These are phyloP conservation scores for Ptilorrhoa leucosticta DNA, from an alignment of 2,113 vertebrate species.

Conservation along the genomic window DNA sequence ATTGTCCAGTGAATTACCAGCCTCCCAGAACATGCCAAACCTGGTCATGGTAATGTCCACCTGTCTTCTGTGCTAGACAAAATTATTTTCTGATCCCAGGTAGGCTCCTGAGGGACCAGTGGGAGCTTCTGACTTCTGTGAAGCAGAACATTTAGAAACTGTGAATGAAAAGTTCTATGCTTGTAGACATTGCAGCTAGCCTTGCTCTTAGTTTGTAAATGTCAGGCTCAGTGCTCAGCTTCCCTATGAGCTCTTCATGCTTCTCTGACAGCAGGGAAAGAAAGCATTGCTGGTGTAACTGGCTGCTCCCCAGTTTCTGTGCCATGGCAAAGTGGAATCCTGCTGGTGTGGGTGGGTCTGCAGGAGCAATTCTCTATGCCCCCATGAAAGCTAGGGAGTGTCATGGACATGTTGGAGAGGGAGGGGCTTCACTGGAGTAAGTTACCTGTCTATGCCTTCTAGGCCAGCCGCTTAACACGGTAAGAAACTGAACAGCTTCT, in stretches of 20 bases:
- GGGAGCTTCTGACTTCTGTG: neutral
- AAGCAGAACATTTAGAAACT: conserved; percentile 25
- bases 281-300: neutral
- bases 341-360: neutral
- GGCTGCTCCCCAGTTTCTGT: neutral
- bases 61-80: neutral
- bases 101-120: neutral
- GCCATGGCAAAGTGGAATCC: neutral
- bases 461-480: neutral
- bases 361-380: neutral
- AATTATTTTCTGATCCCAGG: conserved; percentile 2
- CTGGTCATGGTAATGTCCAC: rapidly evolving
- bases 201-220: neutral
- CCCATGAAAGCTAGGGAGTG: neutral
- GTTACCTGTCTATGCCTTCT: neutral
- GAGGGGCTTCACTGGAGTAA: neutral
- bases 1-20: neutral
- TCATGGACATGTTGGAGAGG: neutral
- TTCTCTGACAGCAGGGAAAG: neutral
- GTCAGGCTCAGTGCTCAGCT: neutral
- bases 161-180: neutral
- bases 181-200: neutral
- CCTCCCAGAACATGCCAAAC: neutral
- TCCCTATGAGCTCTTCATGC: neutral
- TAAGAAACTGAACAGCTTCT: neutral